A percentile compares a stretch with the other conserved stretches of the same genome.
phyloP scores from a whole-genome alignment of 2,888 invertebrate genomes.

The Cantharis lateralis region DNA sequence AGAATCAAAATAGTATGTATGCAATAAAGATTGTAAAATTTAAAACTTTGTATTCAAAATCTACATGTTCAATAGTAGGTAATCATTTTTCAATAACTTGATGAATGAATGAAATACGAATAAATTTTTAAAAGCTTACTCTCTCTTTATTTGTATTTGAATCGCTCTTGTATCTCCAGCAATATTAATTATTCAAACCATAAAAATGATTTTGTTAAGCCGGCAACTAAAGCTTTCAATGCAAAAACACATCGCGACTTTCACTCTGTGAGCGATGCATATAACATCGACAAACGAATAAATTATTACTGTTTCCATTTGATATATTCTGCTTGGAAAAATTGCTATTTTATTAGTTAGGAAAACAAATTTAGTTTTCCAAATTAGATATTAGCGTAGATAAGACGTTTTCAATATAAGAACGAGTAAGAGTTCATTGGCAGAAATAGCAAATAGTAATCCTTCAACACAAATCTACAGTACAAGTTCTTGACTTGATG shows the following conservation, averaged over 20 bases:
- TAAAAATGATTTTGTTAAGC: neutral
- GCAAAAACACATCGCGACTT: neutral
- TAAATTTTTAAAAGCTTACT: neutral
- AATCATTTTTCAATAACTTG: too few species aligned
- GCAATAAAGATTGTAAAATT: neutral
- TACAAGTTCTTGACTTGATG: slow-evolving; percentile 25
- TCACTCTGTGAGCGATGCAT: neutral
- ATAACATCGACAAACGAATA: neutral
- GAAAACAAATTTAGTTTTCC: neutral
- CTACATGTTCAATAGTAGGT: too few species aligned
- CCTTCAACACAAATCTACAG: slow-evolving; percentile 18
- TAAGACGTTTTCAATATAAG: slow-evolving; percentile 2
- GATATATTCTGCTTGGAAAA: neutral
- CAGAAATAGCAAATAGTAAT: slow-evolving; percentile 1
- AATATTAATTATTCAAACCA: neutral
- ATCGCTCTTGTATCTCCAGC: neutral
- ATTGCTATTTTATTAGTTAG: neutral
- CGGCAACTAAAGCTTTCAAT: neutral
- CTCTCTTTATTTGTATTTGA: neutral
- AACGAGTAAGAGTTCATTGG: neutral
- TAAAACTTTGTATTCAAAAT: too few species aligned
- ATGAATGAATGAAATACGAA: neutral
- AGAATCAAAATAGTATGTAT: too few species aligned
- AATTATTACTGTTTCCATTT: neutral
- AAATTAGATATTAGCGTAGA: neutral